Evolutionary conservation across 2,888 invertebrate species (phyloP), one percentile per base, ranked within the genome.

Genomic region (Noctua pronuba): DNA sequence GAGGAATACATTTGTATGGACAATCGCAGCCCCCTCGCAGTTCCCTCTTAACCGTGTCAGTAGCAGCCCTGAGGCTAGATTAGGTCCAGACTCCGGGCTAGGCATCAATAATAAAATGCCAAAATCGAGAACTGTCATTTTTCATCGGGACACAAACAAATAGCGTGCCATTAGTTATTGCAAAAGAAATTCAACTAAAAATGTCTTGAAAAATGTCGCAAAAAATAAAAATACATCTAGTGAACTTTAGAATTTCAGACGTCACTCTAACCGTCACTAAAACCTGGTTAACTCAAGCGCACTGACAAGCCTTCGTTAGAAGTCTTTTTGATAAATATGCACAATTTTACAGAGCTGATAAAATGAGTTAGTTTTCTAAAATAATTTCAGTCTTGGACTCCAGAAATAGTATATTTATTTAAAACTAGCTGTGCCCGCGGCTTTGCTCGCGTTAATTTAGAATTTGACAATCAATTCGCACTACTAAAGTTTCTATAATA

Each of bases 81-180:
- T 18, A 31, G 58, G 16, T 58, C 16, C 1, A 58, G 60, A 31
- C 60, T 31, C 28, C 16, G 0, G 2, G 18, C 8, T 31, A 18
- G 18, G n/a, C n/a, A n/a, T n/a, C n/a, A n/a, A n/a, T n/a, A 21
- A n/a, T n/a, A 10, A 66, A 55, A 58, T 31, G 4, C 1, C 38
- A 75, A 60, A 75, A 64, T 49, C 41, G 2, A n/a, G 24, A 55
- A 13, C 21, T 68, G 66, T 21, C 13, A 55, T 82, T 62, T 77
- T 11, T 67, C 46, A 71, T n/a, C 38, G 5, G 0, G 66, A 80
- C 77, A 31, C 10, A 0, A 62, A 82, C 28, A 77, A 80, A 80
- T 71, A 35, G 66, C 44, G 41, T 2, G 4, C 1, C 77, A 62
- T 71, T 71, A 18, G 16, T 67, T 82, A 67, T 46, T 41, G 13